Base-by-base conservation (phyloP, 2,113 vertebrate genomes). In the Sylvia atricapilla region DNA sequence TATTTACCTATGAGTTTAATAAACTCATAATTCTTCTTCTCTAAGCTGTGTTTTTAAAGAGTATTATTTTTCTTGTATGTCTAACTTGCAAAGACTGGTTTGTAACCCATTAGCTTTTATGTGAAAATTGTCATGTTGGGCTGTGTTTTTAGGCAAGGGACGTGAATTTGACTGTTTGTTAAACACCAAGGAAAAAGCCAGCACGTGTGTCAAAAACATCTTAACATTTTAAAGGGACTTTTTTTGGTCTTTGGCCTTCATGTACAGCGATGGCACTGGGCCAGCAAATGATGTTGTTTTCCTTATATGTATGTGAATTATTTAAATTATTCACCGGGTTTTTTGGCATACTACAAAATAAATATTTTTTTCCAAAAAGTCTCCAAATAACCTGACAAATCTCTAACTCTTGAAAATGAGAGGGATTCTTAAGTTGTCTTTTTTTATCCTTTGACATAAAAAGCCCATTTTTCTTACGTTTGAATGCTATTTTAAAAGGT, bases 231-330 rank as follows among this genome's bases (percentile, higher is more conserved):
- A 50, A 86, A 85, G 60, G 27, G 52, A 75, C 72, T n/a, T 74
- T 80, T 95, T 95, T 95, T 90, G 46, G 78, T 94, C 43, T 83
- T 94, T 11, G 53, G 30, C 39, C 73, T 82, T 6, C 14, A 28
- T 93, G 46, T 91, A 46, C n/a, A 47, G 0, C 56, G 74, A 1
- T 94, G 91, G 84, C 94, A 64, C 16, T 67, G 33, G 44, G 58
- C 64, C 93, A 92, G 12, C 27, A 94, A 95, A 75, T 94, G 93
- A 77, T 83, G 30, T 77, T 89, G 44, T 81, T 92, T 93, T 89
- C 92, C 95, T 82, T 93, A 85, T 87, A 95, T 73, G 77, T 94
- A 39, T 41, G 70, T 67, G 72, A 84, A 74, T 70, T 90, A 96
- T 92, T 93, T 88, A 47, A 90, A 55, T 90, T 86, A 70, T 94